A percentile compares a stretch with the other conserved stretches of the same genome.
These are phyloP conservation scores for Percopsis transmontana DNA, from an alignment of 2,113 vertebrate species.

Conservation along the genomic window DNA sequence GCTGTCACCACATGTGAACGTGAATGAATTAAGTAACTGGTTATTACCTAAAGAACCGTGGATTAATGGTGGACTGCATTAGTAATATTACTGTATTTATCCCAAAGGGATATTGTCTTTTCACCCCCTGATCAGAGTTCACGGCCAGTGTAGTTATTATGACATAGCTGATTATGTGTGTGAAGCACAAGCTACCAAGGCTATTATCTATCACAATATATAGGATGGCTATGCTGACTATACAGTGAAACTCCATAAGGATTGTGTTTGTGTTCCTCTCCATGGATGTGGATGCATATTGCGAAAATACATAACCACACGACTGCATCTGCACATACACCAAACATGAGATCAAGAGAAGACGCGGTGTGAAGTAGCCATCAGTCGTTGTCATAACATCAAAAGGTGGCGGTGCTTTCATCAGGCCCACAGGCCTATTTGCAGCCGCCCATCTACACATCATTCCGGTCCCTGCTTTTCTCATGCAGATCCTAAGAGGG, in stretches of 20 bases:
- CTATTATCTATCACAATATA: background rate
- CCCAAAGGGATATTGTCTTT: too few relatives aligned
- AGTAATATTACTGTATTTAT: too few relatives aligned
- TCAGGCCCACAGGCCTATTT: conserved; percentile 46
- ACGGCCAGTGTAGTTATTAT: too few relatives aligned
- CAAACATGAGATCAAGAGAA: conserved; percentile 46
- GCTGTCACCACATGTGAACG: too few relatives aligned
- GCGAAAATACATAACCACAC: conserved; percentile 28
- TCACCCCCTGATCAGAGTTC: too few relatives aligned
- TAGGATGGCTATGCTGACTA: background rate
- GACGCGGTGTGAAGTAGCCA: conserved; percentile 50
- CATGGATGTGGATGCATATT: conserved; percentile 34
- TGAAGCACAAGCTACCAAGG: too few relatives aligned
- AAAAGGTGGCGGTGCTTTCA: conserved; percentile 68
- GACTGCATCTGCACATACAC: background rate
- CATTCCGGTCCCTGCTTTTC: conserved; percentile 52
- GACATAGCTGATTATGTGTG: too few relatives aligned
- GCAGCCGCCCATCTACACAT: conserved; percentile 54
- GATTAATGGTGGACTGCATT: too few relatives aligned
- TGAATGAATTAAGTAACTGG: too few relatives aligned
- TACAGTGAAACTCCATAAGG: conserved; percentile 1
- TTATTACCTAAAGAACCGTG: too few relatives aligned
- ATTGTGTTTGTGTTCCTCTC: background rate
- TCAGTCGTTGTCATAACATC: conserved; percentile 69
- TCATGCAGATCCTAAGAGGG: conserved; percentile 66